Evolutionary conservation across 2,888 invertebrate genomes (phyloP).

Genomic region (Patella ulyssiponensis): DNA sequence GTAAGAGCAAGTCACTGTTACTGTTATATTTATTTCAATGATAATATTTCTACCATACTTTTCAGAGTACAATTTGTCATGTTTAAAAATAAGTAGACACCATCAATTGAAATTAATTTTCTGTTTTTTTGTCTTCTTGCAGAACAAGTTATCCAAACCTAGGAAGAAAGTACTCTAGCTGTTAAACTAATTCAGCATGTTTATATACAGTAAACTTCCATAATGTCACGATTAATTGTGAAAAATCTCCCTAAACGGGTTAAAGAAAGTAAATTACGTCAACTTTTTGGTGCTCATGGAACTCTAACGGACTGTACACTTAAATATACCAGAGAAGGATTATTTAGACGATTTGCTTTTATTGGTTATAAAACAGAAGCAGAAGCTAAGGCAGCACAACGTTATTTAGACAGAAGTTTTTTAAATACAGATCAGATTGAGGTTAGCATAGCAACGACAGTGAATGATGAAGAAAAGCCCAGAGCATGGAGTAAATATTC

Average conservation of each 20-base stretch:
- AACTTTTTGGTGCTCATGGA: conserved; percentile 85
- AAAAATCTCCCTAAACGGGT: conserved; percentile 92
- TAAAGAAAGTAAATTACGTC: conserved; percentile 83
- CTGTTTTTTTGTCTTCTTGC: no score
- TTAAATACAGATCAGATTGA: conserved; percentile 86
- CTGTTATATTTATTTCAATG: no score
- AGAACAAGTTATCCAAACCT: no score
- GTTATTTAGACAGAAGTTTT: conserved; percentile 87
- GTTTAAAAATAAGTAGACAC: no score
- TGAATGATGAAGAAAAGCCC: conserved; percentile 79
- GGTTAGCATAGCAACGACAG: conserved; percentile 69
- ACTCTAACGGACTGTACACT: conserved; percentile 91
- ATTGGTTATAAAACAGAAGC: conserved; percentile 88
- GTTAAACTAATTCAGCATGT: no score
- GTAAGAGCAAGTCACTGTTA: no score
- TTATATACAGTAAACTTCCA: no score
- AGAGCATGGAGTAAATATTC: conserved; percentile 95
- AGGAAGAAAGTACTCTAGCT: no score
- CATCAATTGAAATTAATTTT: no score
- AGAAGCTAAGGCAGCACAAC: conserved; percentile 83
- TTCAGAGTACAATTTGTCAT: no score
- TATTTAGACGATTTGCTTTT: conserved; percentile 94
- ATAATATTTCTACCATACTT: no score
- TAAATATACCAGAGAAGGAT: conserved; percentile 92
- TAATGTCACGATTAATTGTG: conserved; percentile 89